Evolutionary conservation across 2,888 invertebrate species (phyloP), one percentile per base, ranked within the genome.

Genomic region (Arrhopalites spinosus): DNA sequence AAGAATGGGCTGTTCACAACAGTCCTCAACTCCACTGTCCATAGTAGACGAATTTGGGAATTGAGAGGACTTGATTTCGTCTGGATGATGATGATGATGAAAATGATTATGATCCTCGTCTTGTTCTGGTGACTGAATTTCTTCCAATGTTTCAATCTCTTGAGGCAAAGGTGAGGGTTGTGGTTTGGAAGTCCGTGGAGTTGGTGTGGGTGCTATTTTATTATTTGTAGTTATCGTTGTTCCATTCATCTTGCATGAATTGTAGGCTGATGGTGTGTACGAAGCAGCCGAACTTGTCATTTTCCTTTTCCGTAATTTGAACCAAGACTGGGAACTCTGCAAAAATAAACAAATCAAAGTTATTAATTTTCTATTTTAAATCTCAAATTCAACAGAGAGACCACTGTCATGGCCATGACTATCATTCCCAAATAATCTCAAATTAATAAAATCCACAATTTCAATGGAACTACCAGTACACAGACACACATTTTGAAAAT

Each of bases 11-110:
- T 78, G 80, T 45, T 74, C 77, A 74, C 82, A 81, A 70, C 82
- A 82, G 59, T 82, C 82, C 70, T 82, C 82, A 11, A 82, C 82
- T 0, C 82, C 82, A 45, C 79, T 79, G 74, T 82, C 82, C 82
- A 82, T 82, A 1, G 82, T 82, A 8, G 80, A 77, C 0, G 81
- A 81, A 64, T 79, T 82, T 64, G 80, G 81, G 17, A 82, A 75
- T 25, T 78, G 70, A 43, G 67, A 78, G 50, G 56, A 69, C 56
- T 66, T 78, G 61, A 47, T 61, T 25, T 63, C 76, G 66, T 64
- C 67, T 63, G 29, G 77, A 56, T 69, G 63, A 56, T 67, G 74
- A 66, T 74, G 69, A 17, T 61, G 74, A 13, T 72, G 70, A 23
- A 30, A 50, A 17, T 68, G 30, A 64, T 20, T 47, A 11, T 36